Percentiles rank a stretch among this genome's conserved stretches.
Conservation (phyloP, 2,888 invertebrate species). For the Ophioninae sp. region DNA sequence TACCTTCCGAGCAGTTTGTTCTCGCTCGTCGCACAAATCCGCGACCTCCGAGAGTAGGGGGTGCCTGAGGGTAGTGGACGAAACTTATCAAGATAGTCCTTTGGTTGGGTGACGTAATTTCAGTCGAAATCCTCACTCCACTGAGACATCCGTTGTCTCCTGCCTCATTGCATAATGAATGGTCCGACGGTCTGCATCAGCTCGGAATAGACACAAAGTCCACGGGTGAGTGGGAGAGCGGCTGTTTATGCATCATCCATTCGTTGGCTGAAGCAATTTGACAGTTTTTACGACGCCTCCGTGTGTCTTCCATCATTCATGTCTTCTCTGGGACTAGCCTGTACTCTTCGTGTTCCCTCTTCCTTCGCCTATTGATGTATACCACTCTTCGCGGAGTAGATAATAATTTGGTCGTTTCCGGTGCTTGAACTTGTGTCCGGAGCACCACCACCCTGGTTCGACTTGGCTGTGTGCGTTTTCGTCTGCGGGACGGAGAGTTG, state of each 20-base stretch:
- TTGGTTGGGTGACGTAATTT: constrained; percentile 59
- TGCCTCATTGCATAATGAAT: constrained; percentile 64
- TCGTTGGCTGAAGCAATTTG: constrained; percentile 59
- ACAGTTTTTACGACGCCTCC: constrained; percentile 61
- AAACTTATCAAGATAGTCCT: constrained; percentile 65
- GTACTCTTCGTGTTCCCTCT: constrained; percentile 20
- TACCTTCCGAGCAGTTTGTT: constrained; percentile 72
- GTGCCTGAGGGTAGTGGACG: constrained; percentile 33
- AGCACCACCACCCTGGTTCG: constrained; percentile 41
- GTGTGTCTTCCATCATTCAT: constrained; percentile 26
- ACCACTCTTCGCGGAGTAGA: constrained; percentile 39
- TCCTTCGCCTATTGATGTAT: constrained; percentile 43
- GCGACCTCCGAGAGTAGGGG: constrained; percentile 10
- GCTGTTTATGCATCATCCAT: constrained; percentile 64
- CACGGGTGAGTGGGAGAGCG: background rate
- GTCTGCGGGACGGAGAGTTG: constrained; percentile 16
- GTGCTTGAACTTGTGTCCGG: constrained; percentile 55
- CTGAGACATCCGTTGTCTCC: constrained; percentile 29
- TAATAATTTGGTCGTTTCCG: constrained; percentile 61
- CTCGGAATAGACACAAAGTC: background rate
- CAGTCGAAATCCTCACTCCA: constrained; percentile 41
- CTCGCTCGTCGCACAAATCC: constrained; percentile 47
- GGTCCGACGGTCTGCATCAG: constrained; percentile 53
- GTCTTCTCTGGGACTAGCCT: constrained; percentile 11
- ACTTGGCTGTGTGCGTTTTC: constrained; percentile 33